Evolutionary conservation across 2,113 vertebrate species (phyloP), one percentile per base, ranked within the genome.

Genomic region (Puntigrus tetrazona): DNA sequence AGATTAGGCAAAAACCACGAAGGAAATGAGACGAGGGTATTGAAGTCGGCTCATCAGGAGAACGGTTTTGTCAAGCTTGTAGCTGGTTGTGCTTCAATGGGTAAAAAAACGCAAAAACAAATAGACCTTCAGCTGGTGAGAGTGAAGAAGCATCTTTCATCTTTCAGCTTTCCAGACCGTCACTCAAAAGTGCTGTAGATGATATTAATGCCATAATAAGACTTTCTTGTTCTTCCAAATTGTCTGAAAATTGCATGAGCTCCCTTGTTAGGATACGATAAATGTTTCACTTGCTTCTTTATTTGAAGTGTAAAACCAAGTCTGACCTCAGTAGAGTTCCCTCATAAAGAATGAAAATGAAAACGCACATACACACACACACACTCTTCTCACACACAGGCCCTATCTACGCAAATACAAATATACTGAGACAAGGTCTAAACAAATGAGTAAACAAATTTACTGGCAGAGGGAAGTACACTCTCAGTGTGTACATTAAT

Each of bases 11-110:
- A 41, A 81, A 84, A 22, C 50, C 57, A 38, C 14, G n/a, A 38
- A 86, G 47, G 31, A 85, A 87, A 88, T 88, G 75, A 88, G 81
- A 69, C 27, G 67, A 82, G 81, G 70, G 85, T 79, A 82, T 84
- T 86, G 85, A 78, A 65, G 55, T 82, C 47, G 10, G n/a, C 67
- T 72, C 36, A 79, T 84, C 67, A 25, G 52, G 80, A 85, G 47
- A 79, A 65, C 27, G 5, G 67, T 85, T 81, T 85, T 52, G 25
- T 78, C 41, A 25, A 36, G 36, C 27, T 83, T 73, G n/a, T 45
- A 31, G 77, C n/a, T n/a, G 18, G n/a, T 25, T 22, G 36, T 52
- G 76, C 83, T 61, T 87, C 57, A 70, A n/a, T 63, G 41, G 5
- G 45, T 20, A 29, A n/a, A 34, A 84, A 52, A 55, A 78, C 9